Base-by-base conservation (phyloP, 2,113 vertebrate genomes). In the Orycteropus afer region DNA sequence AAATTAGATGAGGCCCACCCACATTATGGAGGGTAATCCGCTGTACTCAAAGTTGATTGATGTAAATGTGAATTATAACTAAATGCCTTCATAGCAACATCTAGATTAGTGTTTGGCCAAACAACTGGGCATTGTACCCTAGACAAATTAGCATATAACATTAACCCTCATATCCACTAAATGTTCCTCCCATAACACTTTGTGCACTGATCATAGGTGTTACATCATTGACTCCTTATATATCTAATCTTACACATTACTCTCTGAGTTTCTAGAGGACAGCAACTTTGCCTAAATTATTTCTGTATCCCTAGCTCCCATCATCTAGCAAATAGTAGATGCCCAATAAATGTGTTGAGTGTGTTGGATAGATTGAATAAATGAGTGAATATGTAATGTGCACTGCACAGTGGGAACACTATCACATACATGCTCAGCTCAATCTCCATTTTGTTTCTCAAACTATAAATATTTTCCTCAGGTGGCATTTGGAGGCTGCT, bases 401-500 rank as follows among this genome's bases (percentile, higher is more conserved):
- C 40, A 77, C 47, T 71, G 59, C 8, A 32, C 5, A 57, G 74
- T 85, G 53, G n/a, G 14, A 59, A 74, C 32, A 53, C 37, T 42
- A 47, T 27, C 45, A 12, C 45, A 40, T 59, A 34, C 37, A 81
- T 17, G 82, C 55, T 63, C n/a, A 80, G 81, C 20, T 37, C 57
- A 77, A 25, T 4, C 45, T 57, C 45, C 5, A 69, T 94, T 86
- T 89, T 40, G 76, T 80, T 95, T 86, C 61, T 89, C 86, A 89
- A 93, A 20, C 74, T 76, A 23, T 25, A 77, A 80, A 57, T 5
- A 51, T 1, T 84, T 29, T 5, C 34, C 42, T 89, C 45, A 71
- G 73, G 34, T 49, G 84, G 65, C 45, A n/a, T 9, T 65, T 42
- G 22, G 11, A 2, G 22, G 0, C 32, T 65, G 20, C 57, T 93